Evolutionary conservation across 2,797 vertebrate genomes (phyloP).

Genomic region (Tapirus indicus): DNA sequence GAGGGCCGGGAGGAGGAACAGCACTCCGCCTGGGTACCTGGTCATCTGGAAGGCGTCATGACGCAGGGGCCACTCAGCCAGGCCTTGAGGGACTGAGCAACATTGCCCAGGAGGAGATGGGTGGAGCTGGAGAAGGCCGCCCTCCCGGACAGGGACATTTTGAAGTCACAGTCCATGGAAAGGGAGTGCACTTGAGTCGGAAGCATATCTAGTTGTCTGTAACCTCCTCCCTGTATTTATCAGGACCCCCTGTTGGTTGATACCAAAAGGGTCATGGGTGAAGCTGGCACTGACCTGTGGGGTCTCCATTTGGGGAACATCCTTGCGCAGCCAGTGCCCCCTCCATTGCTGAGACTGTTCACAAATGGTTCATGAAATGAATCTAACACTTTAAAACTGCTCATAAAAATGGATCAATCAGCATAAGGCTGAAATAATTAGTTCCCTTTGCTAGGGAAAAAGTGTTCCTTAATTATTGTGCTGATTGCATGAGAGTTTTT

Average conservation of each 20-base stretch:
- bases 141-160: background rate
- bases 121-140: background rate
- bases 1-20: background rate
- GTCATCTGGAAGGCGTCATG: background rate
- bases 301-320: background rate
- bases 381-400: conserved; percentile 82
- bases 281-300: background rate
- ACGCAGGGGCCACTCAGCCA: background rate
- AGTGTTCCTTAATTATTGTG: conserved; percentile 84
- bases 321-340: background rate
- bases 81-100: background rate
- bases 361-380: conserved; percentile 74
- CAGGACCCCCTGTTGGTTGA: background rate
- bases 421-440: conserved; percentile 85
- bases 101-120: too few species aligned
- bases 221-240: background rate
- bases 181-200: background rate
- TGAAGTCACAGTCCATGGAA: background rate
- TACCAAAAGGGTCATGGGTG: background rate
- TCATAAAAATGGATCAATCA: conserved; percentile 85
- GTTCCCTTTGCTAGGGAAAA: conserved; percentile 84
- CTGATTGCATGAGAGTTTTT: conserved; percentile 82
- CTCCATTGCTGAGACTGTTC: background rate
- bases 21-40: too few species aligned
- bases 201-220: background rate